A percentile compares a stretch with the other conserved stretches of the same genome.
phyloP scores from a whole-genome alignment of 1,140 invertebrate genomes.

The Zaprionus ghesquierei region DNA sequence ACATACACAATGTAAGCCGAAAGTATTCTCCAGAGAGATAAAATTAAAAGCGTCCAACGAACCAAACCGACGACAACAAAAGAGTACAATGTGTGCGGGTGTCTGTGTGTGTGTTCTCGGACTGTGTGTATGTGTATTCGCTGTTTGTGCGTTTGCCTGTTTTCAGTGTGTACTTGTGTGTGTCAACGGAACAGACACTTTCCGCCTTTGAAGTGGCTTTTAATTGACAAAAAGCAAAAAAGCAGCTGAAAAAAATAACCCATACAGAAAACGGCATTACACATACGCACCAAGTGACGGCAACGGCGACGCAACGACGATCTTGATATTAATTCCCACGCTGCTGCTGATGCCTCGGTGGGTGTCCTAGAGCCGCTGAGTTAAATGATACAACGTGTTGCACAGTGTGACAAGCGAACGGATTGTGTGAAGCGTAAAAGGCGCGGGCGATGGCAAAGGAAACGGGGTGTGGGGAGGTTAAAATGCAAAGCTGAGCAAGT shows the following conservation, averaged over 20 bases:
- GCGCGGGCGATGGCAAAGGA: not conserved
- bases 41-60: conserved; percentile 75
- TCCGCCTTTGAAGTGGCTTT: conserved; percentile 81
- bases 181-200: conserved; percentile 75
- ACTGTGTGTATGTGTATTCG: conserved; percentile 24
- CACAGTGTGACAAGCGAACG: conserved; percentile 9
- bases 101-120: conserved; percentile 29
- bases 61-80: conserved; percentile 68
- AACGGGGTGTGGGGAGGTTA: conserved; percentile 10
- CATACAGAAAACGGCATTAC: conserved; percentile 59
- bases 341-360: conserved; percentile 46
- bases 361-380: conserved; percentile 37
- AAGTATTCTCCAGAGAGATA: conserved; percentile 58
- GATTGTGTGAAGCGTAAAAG: not conserved
- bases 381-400: conserved; percentile 78
- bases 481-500: conserved; percentile 61
- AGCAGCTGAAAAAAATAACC: conserved; percentile 46
- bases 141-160: conserved; percentile 15
- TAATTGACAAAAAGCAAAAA: conserved; percentile 76
- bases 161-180: conserved; percentile 64
- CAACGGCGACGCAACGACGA: conserved; percentile 47
- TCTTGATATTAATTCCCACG: conserved; percentile 81
- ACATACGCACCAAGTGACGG: conserved; percentile 61
- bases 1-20: conserved; percentile 25
- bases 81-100: conserved; percentile 36